Evolutionary conservation across 2,888 invertebrate genomes (phyloP).

Genomic region (Pyralis farinalis): DNA sequence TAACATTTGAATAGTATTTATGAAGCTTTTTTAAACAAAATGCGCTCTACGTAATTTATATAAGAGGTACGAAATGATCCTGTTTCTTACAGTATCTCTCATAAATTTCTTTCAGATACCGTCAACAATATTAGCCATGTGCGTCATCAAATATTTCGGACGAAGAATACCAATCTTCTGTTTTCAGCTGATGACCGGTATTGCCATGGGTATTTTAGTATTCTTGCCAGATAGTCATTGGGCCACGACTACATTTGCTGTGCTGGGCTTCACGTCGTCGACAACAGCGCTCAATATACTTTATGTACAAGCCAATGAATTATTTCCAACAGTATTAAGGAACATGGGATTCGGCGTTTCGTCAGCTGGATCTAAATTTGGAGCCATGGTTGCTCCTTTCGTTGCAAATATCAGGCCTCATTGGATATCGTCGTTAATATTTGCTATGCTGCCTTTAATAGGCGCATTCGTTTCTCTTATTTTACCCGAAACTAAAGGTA

Average conservation of each 20-base stretch:
- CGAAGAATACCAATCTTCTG: conserved; percentile 31
- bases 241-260: conserved; percentile 29
- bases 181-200: conserved; percentile 23
- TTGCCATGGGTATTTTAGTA: conserved; percentile 32
- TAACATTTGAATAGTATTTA: too few species aligned
- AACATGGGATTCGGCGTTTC: conserved; percentile 47
- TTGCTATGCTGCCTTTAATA: conserved; percentile 39
- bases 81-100: too few species aligned
- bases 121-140: conserved; percentile 26
- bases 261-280: conserved; percentile 29
- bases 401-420: conserved; percentile 37
- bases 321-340: conserved; percentile 53
- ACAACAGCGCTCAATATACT: conserved; percentile 29
- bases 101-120: conserved; percentile 36
- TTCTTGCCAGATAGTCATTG: conserved; percentile 33
- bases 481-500: conserved; percentile 53
- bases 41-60: too few species aligned
- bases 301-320: conserved; percentile 41
- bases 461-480: conserved; percentile 36
- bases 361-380: conserved; percentile 41
- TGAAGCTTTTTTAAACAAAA: too few species aligned
- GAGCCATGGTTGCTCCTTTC: conserved; percentile 50
- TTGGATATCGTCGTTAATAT: conserved; percentile 46
- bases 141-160: conserved; percentile 36
- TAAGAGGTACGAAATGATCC: too few species aligned